These are phyloP conservation scores for Pseudopodoces humilis DNA, from an alignment of 2,113 vertebrate genomes.

Conservation along the genomic window DNA sequence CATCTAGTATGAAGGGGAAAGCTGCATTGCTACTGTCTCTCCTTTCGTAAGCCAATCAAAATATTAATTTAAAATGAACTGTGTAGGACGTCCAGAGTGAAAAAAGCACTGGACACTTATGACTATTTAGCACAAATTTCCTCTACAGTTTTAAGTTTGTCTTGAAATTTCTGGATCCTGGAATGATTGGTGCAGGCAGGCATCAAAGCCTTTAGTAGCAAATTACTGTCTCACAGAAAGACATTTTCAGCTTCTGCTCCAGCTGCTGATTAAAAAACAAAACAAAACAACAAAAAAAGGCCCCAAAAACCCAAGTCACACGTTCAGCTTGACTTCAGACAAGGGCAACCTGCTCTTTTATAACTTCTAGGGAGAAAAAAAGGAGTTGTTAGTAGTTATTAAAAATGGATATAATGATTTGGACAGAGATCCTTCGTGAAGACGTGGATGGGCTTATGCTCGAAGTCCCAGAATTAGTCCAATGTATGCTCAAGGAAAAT, in stretches of 20 bases:
- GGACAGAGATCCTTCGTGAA: constrained; percentile 76
- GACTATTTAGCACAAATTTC: constrained; percentile 28
- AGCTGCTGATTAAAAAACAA: constrained; percentile 76
- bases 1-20: constrained; percentile 9
- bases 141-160: constrained; percentile 36
- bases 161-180: constrained; percentile 72
- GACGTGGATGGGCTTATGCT: constrained; percentile 72
- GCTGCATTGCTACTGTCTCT: constrained; percentile 12
- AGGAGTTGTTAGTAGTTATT: constrained; percentile 84
- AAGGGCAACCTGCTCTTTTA: constrained; percentile 82
- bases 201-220: constrained; percentile 82
- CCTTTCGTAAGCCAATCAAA: constrained; percentile 51
- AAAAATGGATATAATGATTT: constrained; percentile 76
- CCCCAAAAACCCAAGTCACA: constrained; percentile 73
- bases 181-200: constrained; percentile 82
- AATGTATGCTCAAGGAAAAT: constrained; percentile 63
- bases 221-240: constrained; percentile 86
- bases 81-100: not conserved
- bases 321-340: constrained; percentile 83
- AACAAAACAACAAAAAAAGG: not conserved
- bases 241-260: constrained; percentile 85
- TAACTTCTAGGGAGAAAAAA: constrained; percentile 75
- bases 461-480: constrained; percentile 77
- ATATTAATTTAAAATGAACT: constrained; percentile 29
- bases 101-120: constrained; percentile 34